Evolutionary conservation across 2,888 invertebrate species (phyloP).

Genomic region (Pollenia labialis): DNA sequence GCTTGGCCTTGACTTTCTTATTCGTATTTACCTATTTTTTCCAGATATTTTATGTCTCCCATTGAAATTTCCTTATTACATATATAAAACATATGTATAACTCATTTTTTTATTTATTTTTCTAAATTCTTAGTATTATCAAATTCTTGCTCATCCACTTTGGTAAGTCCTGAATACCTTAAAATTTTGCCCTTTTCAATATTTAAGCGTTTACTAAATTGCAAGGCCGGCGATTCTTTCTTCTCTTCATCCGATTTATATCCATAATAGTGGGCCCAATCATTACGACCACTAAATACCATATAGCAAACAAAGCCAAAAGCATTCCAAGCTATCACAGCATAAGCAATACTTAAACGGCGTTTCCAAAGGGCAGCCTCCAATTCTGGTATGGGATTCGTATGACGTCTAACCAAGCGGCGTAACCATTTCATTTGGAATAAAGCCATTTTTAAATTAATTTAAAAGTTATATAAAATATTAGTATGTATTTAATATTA

Average conservation of each 20-base stretch:
- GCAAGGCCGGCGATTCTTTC: conserved; percentile 85
- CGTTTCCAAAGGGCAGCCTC: conserved; percentile 87
- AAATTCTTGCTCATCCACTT: conserved; percentile 80
- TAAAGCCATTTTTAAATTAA: conserved; percentile 79
- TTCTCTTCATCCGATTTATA: conserved; percentile 87
- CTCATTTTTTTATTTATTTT: background rate
- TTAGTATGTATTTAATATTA: background rate
- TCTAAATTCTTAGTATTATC: conserved; percentile 74
- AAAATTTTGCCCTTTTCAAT: conserved; percentile 83
- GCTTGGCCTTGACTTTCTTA: too few relatives aligned
- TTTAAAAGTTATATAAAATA: conserved; percentile 51
- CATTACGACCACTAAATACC: conserved; percentile 86
- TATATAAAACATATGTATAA: too few relatives aligned
- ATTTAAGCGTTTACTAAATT: conserved; percentile 79
- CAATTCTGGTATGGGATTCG: conserved; percentile 85
- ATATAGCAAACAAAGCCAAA: conserved; percentile 87
- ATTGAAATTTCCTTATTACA: too few relatives aligned
- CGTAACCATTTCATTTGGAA: conserved; percentile 85
- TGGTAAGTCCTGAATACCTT: conserved; percentile 79
- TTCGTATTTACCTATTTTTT: too few relatives aligned
- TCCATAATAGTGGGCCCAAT: conserved; percentile 89
- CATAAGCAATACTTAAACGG: conserved; percentile 87
- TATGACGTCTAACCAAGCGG: conserved; percentile 84
- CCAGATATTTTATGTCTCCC: too few relatives aligned
- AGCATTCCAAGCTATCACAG: conserved; percentile 89